These are phyloP conservation scores for Gymnarchus niloticus DNA, from an alignment of 2,113 vertebrate species.

Conservation along the genomic window DNA sequence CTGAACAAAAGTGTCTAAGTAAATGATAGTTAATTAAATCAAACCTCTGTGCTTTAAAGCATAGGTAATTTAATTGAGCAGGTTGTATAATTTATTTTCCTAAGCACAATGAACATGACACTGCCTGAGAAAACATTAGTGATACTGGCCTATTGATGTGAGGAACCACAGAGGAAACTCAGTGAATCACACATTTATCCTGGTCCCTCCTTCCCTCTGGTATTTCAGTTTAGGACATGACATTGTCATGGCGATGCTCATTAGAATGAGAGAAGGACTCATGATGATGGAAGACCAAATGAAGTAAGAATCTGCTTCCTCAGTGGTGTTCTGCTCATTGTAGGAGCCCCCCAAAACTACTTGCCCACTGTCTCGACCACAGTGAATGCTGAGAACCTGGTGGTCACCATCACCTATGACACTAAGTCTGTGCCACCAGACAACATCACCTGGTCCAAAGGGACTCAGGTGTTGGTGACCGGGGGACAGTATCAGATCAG, in stretches of 20 bases:
- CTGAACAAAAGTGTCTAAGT: too few relatives aligned
- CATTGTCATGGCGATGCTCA: neutral
- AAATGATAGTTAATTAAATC: too few relatives aligned
- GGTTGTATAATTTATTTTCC: neutral
- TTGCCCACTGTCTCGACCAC: slow-evolving; percentile 37
- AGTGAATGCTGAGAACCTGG: slow-evolving; percentile 43
- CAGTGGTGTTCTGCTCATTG: neutral
- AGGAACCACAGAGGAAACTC: neutral
- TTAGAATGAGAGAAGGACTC: neutral
- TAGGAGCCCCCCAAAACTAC: slow-evolving; percentile 28
- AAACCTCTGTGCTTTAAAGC: neutral
- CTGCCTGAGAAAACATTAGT: neutral
- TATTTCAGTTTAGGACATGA: too few relatives aligned
- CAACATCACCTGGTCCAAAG: slow-evolving; percentile 49
- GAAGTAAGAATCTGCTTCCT: slow-evolving; percentile 44
- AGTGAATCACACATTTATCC: neutral
- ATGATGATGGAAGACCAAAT: too few relatives aligned
- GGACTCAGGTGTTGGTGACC: slow-evolving; percentile 28
- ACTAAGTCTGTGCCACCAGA: slow-evolving; percentile 43
- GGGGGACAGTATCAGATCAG: slow-evolving; percentile 45
- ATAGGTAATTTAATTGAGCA: neutral
- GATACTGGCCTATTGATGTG: neutral
- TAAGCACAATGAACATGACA: neutral
- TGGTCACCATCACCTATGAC: slow-evolving; percentile 46
- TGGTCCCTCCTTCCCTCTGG: neutral